These are phyloP conservation scores for Zaprionus obscuricornis DNA, from an alignment of 2,888 invertebrate genomes.

Conservation along the genomic window DNA sequence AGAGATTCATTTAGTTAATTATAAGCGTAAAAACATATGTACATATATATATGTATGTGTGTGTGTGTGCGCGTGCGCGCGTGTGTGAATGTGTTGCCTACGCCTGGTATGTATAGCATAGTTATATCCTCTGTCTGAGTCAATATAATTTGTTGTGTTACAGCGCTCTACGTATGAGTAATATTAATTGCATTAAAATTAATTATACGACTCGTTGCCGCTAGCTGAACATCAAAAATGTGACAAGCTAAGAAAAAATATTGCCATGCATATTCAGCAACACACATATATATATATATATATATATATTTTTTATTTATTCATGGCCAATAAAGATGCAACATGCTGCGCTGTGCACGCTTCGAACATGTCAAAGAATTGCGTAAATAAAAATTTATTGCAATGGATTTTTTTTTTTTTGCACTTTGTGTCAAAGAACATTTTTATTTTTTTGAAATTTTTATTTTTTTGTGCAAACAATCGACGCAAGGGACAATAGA, in stretches of 20 bases:
- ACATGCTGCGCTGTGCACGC: neutral
- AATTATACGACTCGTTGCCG: conserved; percentile 67
- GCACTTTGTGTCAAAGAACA: too few species aligned
- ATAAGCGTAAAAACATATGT: conserved; percentile 9
- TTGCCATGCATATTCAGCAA: conserved; percentile 9
- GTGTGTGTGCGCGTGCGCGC: conserved; percentile 4
- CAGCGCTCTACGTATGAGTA: conserved; percentile 42
- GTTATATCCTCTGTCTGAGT: conserved; percentile 19
- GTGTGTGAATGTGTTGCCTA: neutral
- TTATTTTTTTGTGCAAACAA: too few species aligned
- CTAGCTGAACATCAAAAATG: conserved; percentile 22
- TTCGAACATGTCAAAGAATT: conserved; percentile 16
- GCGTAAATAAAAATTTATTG: conserved; percentile 6
- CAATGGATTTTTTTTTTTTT: too few species aligned
- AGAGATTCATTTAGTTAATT: conserved; percentile 47
- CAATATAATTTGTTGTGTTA: conserved; percentile 26
- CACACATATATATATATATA: neutral
- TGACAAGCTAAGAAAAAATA: neutral
- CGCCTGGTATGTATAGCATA: too few species aligned
- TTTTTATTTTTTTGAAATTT: too few species aligned
- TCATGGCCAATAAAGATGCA: conserved; percentile 1
- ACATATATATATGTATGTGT: neutral
- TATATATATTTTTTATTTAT: too few species aligned
- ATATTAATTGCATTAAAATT: conserved; percentile 65
- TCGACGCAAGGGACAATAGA: too few species aligned